These are phyloP conservation scores for Chiridota heheva DNA, from an alignment of 35 echinoderm and acorn worm genomes.

Conservation along the genomic window DNA sequence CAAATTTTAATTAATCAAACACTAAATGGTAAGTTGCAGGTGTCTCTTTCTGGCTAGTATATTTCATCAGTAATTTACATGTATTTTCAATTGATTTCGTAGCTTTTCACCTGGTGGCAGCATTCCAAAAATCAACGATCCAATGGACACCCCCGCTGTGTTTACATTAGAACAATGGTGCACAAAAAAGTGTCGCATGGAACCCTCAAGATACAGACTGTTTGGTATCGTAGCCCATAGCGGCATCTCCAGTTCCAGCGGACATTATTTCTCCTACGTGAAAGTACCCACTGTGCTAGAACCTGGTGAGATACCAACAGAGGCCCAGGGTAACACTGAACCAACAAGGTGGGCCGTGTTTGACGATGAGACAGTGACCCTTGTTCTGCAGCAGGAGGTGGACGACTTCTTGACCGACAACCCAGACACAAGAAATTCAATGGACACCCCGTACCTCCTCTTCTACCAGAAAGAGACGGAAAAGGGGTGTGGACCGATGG, in stretches of 20 bases:
- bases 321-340: background rate
- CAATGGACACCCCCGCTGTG: constrained; percentile 62
- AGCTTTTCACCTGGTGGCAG: constrained; percentile 83
- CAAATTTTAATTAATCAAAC: background rate
- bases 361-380: constrained; percentile 68
- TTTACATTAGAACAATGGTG: constrained; percentile 81
- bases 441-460: constrained; percentile 76
- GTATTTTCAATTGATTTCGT: too few species aligned
- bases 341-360: constrained; percentile 57
- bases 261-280: constrained; percentile 89
- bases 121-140: constrained; percentile 88
- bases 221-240: constrained; percentile 88
- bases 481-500: too few species aligned
- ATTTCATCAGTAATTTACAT: too few species aligned
- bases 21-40: background rate
- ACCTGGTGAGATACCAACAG: background rate
- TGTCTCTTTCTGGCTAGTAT: too few species aligned
- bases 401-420: constrained; percentile 33
- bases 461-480: too few species aligned
- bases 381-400: constrained; percentile 58
- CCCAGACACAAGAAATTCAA: background rate
- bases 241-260: constrained; percentile 87
- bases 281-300: constrained; percentile 45
- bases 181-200: constrained; percentile 61
- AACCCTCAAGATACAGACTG: constrained; percentile 48